Conservation (phyloP, 2,113 vertebrate genomes). For the Trogon melanurus region DNA sequence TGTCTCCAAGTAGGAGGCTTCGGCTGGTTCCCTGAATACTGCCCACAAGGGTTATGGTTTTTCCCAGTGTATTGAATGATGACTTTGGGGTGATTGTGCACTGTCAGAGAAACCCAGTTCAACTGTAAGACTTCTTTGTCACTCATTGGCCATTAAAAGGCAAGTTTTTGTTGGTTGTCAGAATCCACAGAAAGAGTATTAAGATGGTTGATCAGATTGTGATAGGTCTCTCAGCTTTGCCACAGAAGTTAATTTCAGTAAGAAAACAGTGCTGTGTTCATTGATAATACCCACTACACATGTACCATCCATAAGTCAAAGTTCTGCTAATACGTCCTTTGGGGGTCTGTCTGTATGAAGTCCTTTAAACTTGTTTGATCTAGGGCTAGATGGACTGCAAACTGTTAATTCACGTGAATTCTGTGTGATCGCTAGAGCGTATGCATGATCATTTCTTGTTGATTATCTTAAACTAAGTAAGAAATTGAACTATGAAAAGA, state of each 20-base stretch:
- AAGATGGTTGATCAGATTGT: background rate
- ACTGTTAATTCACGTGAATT: too few relatives aligned
- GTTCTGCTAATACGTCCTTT: background rate
- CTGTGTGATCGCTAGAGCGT: too few relatives aligned
- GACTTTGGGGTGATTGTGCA: background rate
- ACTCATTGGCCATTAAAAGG: background rate
- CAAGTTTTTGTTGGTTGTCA: background rate
- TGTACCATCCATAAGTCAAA: background rate
- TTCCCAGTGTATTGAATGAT: background rate
- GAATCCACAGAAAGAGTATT: background rate
- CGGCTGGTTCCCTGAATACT: background rate
- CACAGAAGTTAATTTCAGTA: background rate
- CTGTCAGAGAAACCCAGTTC: background rate
- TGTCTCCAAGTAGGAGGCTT: background rate
- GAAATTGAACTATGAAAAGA: too few relatives aligned
- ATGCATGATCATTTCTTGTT: too few relatives aligned
- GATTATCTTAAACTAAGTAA: too few relatives aligned
- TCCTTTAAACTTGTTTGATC: background rate
- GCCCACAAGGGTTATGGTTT: background rate
- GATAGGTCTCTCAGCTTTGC: background rate
- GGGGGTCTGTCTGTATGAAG: background rate
- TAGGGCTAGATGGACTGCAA: background rate
- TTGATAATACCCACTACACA: background rate
- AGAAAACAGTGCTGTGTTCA: background rate
- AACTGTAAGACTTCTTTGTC: background rate